phyloP scores from a whole-genome alignment of 2,797 vertebrate genomes.

The Sarcoramphus papa region DNA sequence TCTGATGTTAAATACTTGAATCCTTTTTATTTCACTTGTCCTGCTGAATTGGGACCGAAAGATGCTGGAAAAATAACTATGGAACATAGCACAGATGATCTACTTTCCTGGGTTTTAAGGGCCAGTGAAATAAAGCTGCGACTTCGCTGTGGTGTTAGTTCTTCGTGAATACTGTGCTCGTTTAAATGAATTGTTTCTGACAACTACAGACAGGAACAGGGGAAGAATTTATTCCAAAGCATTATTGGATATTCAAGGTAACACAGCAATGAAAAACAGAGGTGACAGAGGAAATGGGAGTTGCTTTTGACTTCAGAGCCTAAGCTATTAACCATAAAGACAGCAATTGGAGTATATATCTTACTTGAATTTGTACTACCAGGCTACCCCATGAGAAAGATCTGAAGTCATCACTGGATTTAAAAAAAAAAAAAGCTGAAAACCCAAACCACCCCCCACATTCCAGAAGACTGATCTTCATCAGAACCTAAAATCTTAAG shows the following conservation, averaged over 20 bases:
- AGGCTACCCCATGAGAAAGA: neutral
- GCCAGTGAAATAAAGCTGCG: neutral
- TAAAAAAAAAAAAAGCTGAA: no score
- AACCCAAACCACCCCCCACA: neutral
- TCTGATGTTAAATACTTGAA: neutral
- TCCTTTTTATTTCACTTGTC: neutral
- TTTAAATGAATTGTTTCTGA: neutral
- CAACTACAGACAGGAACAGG: neutral
- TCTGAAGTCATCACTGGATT: neutral
- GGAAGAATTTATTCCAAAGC: neutral
- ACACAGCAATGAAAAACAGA: neutral
- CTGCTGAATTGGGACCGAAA: neutral
- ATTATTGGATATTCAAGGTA: neutral
- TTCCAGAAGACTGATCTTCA: neutral
- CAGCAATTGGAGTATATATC: no score
- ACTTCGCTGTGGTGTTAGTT: neutral
- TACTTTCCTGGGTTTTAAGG: no score
- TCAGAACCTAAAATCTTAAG: neutral
- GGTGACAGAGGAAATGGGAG: neutral
- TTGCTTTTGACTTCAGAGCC: neutral
- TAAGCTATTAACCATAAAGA: neutral
- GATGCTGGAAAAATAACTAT: no score
- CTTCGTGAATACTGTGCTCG: rapidly evolving
- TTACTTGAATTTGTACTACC: neutral
- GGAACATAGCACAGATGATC: neutral